Conservation (phyloP, 2,113 vertebrate genomes). For the Megalops atlanticus region DNA sequence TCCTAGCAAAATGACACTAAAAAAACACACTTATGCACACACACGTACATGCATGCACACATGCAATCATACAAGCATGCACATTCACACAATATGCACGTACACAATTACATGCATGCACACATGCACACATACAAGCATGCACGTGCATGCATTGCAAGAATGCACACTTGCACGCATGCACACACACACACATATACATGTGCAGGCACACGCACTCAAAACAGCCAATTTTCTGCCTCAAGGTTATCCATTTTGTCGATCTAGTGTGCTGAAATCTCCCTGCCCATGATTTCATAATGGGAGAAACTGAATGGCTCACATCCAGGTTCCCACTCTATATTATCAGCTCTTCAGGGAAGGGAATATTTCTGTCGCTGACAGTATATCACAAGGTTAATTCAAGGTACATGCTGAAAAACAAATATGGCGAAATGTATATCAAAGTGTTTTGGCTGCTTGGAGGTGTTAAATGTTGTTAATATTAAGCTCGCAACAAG, state of each 20-base stretch:
- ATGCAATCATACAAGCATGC: not conserved
- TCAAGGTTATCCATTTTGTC: too few relatives aligned
- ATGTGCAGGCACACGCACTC: too few relatives aligned
- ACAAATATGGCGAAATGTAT: not conserved
- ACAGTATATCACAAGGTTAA: not conserved
- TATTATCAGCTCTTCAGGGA: not conserved
- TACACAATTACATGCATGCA: constrained; percentile 7
- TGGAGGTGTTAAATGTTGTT: not conserved
- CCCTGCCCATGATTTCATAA: too few relatives aligned
- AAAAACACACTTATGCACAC: not conserved
- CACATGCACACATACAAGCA: not conserved
- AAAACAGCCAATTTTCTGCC: too few relatives aligned
- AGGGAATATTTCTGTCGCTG: not conserved
- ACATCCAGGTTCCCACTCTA: not conserved
- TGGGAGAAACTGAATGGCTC: not conserved
- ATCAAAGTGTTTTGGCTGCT: not conserved
- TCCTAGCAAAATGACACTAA: not conserved
- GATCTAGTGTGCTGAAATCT: too few relatives aligned
- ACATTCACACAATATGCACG: not conserved
- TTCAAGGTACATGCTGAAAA: constrained; percentile 10
- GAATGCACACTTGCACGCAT: too few relatives aligned
- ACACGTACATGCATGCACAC: not conserved
- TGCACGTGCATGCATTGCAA: not conserved
- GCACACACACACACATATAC: not conserved
- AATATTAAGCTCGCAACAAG: not conserved